Conservation (phyloP, 1,140 invertebrate genomes). For the Cataglyphis hispanica region DNA sequence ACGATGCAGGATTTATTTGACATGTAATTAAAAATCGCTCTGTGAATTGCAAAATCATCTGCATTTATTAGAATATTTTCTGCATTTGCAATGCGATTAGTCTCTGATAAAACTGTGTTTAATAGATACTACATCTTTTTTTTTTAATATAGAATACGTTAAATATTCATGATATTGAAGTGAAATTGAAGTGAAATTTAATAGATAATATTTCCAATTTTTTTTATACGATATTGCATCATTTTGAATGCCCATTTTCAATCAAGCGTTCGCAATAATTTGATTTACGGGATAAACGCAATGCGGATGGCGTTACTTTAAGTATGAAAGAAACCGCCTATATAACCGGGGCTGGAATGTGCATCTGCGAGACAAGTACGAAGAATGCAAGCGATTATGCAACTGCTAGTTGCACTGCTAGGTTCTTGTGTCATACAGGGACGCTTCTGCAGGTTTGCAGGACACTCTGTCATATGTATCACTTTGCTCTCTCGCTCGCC, state of each 20-base stretch:
- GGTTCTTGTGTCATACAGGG: constrained; percentile 80
- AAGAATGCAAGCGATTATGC: constrained; percentile 81
- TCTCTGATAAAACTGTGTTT: background rate
- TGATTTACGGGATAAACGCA: background rate
- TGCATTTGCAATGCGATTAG: too few relatives aligned
- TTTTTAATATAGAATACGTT: background rate
- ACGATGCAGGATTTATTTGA: background rate
- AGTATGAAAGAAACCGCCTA: constrained; percentile 24
- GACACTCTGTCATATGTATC: background rate
- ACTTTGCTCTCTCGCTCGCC: constrained; percentile 11
- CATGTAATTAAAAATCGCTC: background rate
- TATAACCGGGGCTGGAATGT: constrained; percentile 33
- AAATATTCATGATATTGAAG: background rate
- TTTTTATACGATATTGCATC: too few relatives aligned
- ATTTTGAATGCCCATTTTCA: too few relatives aligned
- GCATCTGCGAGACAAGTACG: constrained; percentile 57
- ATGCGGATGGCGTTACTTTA: background rate
- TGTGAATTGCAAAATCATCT: too few relatives aligned
- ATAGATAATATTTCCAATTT: background rate
- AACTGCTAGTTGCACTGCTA: constrained; percentile 81
- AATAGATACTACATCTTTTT: background rate
- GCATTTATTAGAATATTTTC: too few relatives aligned
- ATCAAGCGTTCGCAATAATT: too few relatives aligned
- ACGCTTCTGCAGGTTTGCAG: background rate
- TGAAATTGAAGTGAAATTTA: background rate